These are phyloP conservation scores for Pseudorhombus dupliciocellatus DNA, from an alignment of 2,113 vertebrate species.

Conservation along the genomic window DNA sequence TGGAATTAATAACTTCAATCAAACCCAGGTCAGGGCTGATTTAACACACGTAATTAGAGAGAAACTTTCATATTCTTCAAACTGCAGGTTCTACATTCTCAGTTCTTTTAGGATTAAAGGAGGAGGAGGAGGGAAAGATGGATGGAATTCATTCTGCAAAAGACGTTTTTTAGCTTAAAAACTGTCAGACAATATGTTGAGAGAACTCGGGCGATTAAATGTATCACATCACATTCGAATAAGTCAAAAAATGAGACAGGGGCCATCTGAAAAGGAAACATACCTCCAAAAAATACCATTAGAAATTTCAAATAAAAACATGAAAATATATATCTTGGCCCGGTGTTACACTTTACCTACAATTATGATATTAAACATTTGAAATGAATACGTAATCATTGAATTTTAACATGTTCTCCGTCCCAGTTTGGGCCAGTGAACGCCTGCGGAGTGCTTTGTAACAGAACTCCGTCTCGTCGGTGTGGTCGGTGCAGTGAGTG, in stretches of 20 bases:
- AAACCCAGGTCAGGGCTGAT: not conserved
- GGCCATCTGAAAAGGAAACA: not conserved
- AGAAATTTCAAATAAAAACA: not conserved
- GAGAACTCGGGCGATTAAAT: not conserved
- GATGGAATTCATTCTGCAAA: not conserved
- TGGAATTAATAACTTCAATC: slow-evolving; percentile 13
- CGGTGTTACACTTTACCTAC: not conserved
- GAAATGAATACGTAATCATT: slow-evolving; percentile 7
- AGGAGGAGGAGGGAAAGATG: not conserved
- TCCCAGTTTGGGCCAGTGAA: slow-evolving; percentile 32
- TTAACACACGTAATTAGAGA: not conserved
- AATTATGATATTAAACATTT: not conserved
- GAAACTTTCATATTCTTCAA: not conserved
- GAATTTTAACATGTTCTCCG: slow-evolving; percentile 7
- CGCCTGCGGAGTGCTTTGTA: slow-evolving; percentile 33
- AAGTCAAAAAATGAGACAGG: not conserved
- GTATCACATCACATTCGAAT: not conserved
- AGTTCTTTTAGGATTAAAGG: not conserved
- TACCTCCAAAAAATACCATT: not conserved
- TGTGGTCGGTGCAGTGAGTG: slow-evolving; percentile 44
- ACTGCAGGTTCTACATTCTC: not conserved
- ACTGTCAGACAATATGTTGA: not conserved
- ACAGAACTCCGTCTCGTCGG: slow-evolving; percentile 43
- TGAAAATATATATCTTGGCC: not conserved
- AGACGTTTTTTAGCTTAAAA: not conserved